Conservation (phyloP, 2,888 invertebrate genomes). For the Bedellia somnulentella region DNA sequence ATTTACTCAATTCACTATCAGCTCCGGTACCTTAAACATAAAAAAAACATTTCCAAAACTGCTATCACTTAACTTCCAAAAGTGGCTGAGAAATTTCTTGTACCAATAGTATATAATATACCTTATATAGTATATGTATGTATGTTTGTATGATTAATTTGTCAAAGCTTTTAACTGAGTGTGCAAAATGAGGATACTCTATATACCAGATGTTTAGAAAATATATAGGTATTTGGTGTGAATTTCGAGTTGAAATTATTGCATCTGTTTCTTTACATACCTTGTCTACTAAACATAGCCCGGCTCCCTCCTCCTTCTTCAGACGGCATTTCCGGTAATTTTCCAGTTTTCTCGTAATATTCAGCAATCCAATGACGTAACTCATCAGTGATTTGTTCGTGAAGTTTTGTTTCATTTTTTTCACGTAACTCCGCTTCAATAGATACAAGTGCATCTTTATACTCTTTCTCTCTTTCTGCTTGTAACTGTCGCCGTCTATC, state of each 20-base stretch:
- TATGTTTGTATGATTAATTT: too few relatives aligned
- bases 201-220: neutral
- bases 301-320: constrained; percentile 90
- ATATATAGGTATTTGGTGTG: constrained; percentile 1
- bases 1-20: constrained; percentile 79
- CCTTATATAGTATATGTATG: too few relatives aligned
- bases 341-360: constrained; percentile 78
- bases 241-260: too few relatives aligned
- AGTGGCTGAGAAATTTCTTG: too few relatives aligned
- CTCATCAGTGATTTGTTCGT: constrained; percentile 86
- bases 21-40: constrained; percentile 54
- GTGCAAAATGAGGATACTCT: too few relatives aligned
- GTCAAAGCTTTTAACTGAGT: too few relatives aligned
- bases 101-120: too few relatives aligned
- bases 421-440: constrained; percentile 67
- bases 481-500: constrained; percentile 67
- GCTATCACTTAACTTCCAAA: too few relatives aligned
- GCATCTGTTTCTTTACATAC: too few relatives aligned
- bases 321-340: constrained; percentile 89
- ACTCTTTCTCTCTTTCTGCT: constrained; percentile 67
- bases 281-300: constrained; percentile 79
- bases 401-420: constrained; percentile 74
- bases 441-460: constrained; percentile 66
- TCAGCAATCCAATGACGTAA: constrained; percentile 85
- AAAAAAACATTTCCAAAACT: too few relatives aligned